phyloP scores from a whole-genome alignment of 2,888 invertebrate species.

The Slavum lentiscoides region DNA sequence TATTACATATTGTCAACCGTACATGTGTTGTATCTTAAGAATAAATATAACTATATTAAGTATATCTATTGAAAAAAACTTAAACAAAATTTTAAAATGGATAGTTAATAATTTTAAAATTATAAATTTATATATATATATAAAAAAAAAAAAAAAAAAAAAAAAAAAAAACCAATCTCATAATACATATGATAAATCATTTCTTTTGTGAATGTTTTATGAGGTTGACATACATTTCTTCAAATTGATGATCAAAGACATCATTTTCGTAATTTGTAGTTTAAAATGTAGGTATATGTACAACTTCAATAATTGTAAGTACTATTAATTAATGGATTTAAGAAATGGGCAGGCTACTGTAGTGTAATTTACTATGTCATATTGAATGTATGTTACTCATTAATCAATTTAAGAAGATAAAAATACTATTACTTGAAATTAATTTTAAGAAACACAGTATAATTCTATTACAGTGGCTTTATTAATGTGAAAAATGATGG shows the following conservation, averaged over 20 bases:
- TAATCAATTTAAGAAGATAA: slow-evolving; percentile 1
- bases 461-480: slow-evolving; percentile 35
- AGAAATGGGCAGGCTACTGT: neutral
- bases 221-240: slow-evolving; percentile 35
- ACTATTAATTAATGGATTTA: slow-evolving; percentile 3
- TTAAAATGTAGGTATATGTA: slow-evolving; percentile 20
- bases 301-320: slow-evolving; percentile 6
- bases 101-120: neutral
- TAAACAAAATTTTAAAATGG: neutral
- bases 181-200: slow-evolving; percentile 20
- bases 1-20: slow-evolving; percentile 22
- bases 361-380: neutral
- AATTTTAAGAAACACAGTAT: slow-evolving; percentile 42
- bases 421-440: slow-evolving; percentile 20
- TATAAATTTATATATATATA: neutral
- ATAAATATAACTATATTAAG: neutral
- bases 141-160: neutral
- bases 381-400: slow-evolving; percentile 7
- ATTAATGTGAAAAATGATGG: slow-evolving; percentile 19
- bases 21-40: slow-evolving; percentile 36
- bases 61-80: slow-evolving; percentile 5
- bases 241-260: slow-evolving; percentile 23
- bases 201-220: neutral
- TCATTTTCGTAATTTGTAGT: slow-evolving; percentile 27
- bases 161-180: slow-evolving; percentile 7